Base-by-base conservation (phyloP, 2,113 vertebrate genomes). In the Patagioenas fasciata region DNA sequence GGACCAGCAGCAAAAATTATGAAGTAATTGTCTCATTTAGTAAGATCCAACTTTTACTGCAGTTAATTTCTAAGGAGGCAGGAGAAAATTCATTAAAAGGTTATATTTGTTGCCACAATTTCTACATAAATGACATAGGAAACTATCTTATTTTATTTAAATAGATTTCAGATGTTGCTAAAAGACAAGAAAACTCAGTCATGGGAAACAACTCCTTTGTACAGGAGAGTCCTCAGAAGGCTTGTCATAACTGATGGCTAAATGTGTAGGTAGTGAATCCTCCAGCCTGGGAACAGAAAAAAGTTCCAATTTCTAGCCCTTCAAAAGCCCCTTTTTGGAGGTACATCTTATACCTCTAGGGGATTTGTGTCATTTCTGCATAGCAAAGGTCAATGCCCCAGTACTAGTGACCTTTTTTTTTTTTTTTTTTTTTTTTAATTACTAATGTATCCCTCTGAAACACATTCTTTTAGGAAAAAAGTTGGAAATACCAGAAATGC, bases 111-210 rank as follows among this genome's bases (percentile, higher is more conserved):
- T 94, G 77, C 56, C 91, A 70, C 62, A 94, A 80, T 93, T 92
- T 92, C 79, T 96, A 29, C 26, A 86, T 78, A 89, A 92, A 82
- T 80, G 17, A 78, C 25, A 64, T 48, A 74, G 51, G 64, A 91
- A 93, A 94, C 83, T 74, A 80, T 64, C 66, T 97, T 96, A 84
- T 96, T 93, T 85, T 87, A 80, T 80, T 85, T 77, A 95, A 96
- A 97, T 95, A 86, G 71, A 69, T 96, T 84, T 97, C 97, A 98
- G 92, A 96, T 97, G 91, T 93, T 94, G 72, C 53, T 51, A 83
- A 77, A 92, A 97, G 90, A 73, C 61, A 88, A 91, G 82, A 62
- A 82, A 95, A 90, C 56, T 80, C 82, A 88, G 57, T 48, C 58
- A 70, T 36, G 71, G 69, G 88, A 89, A 93, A 82, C 6, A 84